Percentiles rank a stretch among this genome's conserved stretches.
Conservation (phyloP, 2,113 vertebrate genomes). For the Pyrgilauda ruficollis region DNA sequence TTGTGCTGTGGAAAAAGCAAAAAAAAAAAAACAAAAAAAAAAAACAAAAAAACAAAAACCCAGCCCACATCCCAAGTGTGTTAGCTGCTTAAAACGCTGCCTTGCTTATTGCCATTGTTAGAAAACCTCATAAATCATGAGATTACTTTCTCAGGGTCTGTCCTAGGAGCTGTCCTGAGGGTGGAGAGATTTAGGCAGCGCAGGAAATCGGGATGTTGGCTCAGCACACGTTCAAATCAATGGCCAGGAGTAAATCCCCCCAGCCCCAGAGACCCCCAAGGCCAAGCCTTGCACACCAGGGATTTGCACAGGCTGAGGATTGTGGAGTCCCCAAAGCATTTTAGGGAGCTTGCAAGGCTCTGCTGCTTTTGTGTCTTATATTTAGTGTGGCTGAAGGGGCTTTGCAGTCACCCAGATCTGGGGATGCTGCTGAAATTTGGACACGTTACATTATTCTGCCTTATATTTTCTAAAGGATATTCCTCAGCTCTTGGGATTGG, state of each 20-base stretch:
- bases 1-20: conserved; percentile 2
- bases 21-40: background rate
- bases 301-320: background rate
- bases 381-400: background rate
- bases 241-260: background rate
- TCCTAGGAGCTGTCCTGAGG: conserved; percentile 11
- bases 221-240: background rate
- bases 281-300: background rate
- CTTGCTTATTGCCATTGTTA: conserved; percentile 60
- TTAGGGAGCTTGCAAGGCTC: background rate
- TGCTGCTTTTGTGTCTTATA: background rate
- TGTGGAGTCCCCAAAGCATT: background rate
- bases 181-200: background rate
- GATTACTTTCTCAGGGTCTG: conserved; percentile 36
- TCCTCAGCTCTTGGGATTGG: background rate
- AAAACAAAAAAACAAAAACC: background rate
- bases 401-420: background rate
- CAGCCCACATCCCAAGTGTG: conserved; percentile 38
- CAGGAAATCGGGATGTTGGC: background rate
- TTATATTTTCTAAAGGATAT: background rate
- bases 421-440: background rate
- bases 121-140: conserved; percentile 53
- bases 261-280: background rate
- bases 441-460: fast-evolving
- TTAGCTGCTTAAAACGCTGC: conserved; percentile 53